Evolutionary conservation across 1,140 invertebrate species (phyloP).

Genomic region (Lamellibrachia luymesi): DNA sequence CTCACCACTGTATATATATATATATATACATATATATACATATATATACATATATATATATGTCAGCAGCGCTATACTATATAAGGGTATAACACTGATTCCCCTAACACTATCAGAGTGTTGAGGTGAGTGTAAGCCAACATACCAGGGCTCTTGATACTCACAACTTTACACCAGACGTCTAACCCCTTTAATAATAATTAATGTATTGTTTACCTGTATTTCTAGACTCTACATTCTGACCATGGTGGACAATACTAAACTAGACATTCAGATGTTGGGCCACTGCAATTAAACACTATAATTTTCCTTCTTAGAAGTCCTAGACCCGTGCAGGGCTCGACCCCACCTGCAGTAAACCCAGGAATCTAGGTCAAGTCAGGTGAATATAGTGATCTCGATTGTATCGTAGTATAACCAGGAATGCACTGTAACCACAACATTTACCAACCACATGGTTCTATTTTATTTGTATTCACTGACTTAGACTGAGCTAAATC

Average conservation of each 20-base stretch:
- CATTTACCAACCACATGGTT: background rate
- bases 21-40: too few relatives aligned
- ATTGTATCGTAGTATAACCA: background rate
- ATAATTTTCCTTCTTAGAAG: background rate
- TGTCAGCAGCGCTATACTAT: too few relatives aligned
- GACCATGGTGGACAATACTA: background rate
- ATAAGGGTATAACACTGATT: too few relatives aligned
- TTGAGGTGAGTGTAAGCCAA: too few relatives aligned
- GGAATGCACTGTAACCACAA: background rate
- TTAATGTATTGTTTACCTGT: too few relatives aligned
- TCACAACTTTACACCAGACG: too few relatives aligned
- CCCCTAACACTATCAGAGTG: too few relatives aligned
- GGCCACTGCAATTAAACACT: background rate
- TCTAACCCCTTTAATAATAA: too few relatives aligned
- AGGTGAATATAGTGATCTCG: background rate
- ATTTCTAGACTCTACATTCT: background rate
- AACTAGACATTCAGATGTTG: background rate
- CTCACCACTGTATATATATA: too few relatives aligned
- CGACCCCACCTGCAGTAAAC: background rate
- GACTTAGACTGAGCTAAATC: background rate
- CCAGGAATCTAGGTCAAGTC: background rate
- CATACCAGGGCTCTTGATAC: too few relatives aligned
- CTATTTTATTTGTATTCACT: background rate
- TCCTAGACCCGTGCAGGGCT: background rate
- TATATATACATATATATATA: too few relatives aligned